Evolutionary conservation across 2,888 invertebrate genomes (phyloP), one percentile per base, ranked within the genome.

Genomic region (Lysandra bellargus): DNA sequence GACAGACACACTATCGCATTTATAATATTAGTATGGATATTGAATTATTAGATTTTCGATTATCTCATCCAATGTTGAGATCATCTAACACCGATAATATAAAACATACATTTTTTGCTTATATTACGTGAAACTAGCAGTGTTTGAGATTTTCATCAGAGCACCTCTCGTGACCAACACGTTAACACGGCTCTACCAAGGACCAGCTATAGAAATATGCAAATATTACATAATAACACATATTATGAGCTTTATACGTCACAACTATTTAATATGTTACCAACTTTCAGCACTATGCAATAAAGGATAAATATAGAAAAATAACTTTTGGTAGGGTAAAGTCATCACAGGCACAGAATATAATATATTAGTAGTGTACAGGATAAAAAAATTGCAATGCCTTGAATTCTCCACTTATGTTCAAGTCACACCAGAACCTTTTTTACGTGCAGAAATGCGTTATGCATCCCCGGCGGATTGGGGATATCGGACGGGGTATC

Each of bases 131-230:
- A 69, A 69, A 37, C 69, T 33, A 79, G 79, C 78, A 78, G 30
- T 85, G 81, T 84, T 84, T 84, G 83, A 82, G 74, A 81, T 83
- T 81, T 81, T 81, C 83, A 84, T 84, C 82, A 82, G 80, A 81
- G 82, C 75, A 4, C 75, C 75, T 82, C 79, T 82, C 83, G 83
- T 85, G 85, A 84, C 83, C 74, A 37, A 60, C 82, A 79, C 80
- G 80, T 84, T 84, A 85, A 80, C 80, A 78, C 33, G 14, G 12
- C 76, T 78, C 14, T 61, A 78, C 9, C 82, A 80, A 81, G 82
- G 82, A 75, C 75, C 23, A 12, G 75, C 49, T 14, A 44, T 49
- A 23, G 75, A 75, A 23, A 75, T 44, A 49, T 44, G 49, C 14
- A 49, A 75, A 49, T 44, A 75, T 75, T 75, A 49, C 75, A 75